These are phyloP conservation scores for Panthera leo DNA, from an alignment of 2,113 vertebrate genomes.

Conservation along the genomic window DNA sequence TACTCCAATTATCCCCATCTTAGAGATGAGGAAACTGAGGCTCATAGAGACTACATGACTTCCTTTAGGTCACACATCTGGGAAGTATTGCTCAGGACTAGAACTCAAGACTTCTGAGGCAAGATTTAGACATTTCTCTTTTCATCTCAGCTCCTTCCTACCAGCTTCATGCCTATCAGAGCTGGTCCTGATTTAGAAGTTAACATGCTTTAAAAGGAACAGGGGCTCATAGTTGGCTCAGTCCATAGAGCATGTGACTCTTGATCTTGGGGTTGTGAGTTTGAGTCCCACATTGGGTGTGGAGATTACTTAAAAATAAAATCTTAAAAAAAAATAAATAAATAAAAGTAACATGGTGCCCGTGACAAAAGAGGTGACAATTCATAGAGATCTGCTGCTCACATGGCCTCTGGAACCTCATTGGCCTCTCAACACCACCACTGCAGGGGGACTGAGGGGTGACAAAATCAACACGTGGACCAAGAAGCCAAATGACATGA, in stretches of 20 bases:
- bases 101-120: neutral
- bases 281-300: neutral
- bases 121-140: neutral
- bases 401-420: neutral
- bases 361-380: neutral
- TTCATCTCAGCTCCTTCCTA: neutral
- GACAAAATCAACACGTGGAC: neutral
- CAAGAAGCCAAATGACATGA: neutral
- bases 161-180: neutral
- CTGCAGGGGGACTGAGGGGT: neutral
- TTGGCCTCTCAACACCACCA: neutral
- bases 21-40: neutral
- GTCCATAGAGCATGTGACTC: neutral
- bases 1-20: neutral
- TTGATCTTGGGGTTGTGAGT: neutral
- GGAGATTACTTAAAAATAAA: neutral
- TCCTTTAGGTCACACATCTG: neutral
- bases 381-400: neutral
- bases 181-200: neutral
- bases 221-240: neutral
- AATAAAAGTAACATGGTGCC: neutral
- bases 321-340: neutral
- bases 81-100: neutral
- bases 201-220: neutral
- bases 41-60: neutral